Evolutionary conservation across 2,888 invertebrate species (phyloP).

Genomic region (Gortyna flavago): DNA sequence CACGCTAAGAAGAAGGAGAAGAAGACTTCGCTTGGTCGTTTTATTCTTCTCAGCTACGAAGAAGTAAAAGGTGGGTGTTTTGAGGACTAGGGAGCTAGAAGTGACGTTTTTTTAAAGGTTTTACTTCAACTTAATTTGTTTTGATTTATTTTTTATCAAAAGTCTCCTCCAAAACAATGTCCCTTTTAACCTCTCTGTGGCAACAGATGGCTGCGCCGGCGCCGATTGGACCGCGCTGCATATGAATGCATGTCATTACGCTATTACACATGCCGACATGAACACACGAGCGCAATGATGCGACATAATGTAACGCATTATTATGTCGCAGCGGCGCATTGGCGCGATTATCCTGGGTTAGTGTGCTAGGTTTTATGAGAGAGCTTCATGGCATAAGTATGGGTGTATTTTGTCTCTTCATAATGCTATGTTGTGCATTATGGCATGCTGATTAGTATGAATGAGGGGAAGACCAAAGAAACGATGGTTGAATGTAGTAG

Average conservation of each 20-base stretch:
- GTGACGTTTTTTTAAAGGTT: no score
- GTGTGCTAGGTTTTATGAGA: constrained; percentile 15
- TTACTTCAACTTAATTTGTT: no score
- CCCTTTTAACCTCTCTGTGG: background rate
- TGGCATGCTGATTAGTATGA: background rate
- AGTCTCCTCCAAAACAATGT: constrained; percentile 46
- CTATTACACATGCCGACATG: constrained; percentile 52
- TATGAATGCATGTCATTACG: constrained; percentile 52
- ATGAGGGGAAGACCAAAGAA: no score
- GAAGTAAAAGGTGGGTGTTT: background rate
- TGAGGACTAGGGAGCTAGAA: background rate
- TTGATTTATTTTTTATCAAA: constrained; percentile 4
- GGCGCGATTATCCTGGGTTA: constrained; percentile 26
- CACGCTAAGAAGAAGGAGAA: no score
- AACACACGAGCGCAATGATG: constrained; percentile 30
- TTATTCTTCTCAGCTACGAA: background rate
- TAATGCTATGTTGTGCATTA: background rate
- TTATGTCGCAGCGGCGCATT: constrained; percentile 10
- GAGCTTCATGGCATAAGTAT: constrained; percentile 2
- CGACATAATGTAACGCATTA: constrained; percentile 16
- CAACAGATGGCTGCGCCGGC: constrained; percentile 50
- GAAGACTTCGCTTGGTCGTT: background rate
- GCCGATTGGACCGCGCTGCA: constrained; percentile 47
- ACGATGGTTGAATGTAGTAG: background rate
- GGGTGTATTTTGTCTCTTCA: background rate